These are phyloP conservation scores for Clarias fuscus DNA, from an alignment of 2,797 vertebrate genomes.

Conservation along the genomic window DNA sequence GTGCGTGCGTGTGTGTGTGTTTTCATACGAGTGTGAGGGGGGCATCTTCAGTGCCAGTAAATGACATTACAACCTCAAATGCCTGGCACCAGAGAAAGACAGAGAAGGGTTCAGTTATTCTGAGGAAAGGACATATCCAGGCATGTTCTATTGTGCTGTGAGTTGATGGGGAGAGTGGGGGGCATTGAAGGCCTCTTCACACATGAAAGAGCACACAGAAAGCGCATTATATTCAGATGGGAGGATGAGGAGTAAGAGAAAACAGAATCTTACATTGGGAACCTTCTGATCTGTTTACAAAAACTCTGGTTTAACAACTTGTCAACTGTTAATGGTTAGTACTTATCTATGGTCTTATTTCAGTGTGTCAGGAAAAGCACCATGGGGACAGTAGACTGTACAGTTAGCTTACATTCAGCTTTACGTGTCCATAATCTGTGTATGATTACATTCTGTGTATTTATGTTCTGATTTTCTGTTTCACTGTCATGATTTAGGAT, in stretches of 20 bases:
- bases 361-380: background rate
- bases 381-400: no score
- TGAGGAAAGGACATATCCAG: slow-evolving; percentile 59
- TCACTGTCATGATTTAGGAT: background rate
- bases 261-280: slow-evolving; percentile 62
- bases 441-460: no score
- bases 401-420: no score
- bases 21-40: background rate
- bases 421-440: no score
- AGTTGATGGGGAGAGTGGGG: slow-evolving; percentile 56
- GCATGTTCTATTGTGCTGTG: slow-evolving; percentile 70
- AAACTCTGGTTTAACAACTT: slow-evolving; percentile 56
- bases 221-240: slow-evolving; percentile 75
- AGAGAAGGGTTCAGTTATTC: slow-evolving; percentile 41
- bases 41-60: slow-evolving; percentile 30
- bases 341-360: background rate
- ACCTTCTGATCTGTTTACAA: slow-evolving; percentile 56
- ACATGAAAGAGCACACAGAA: slow-evolving; percentile 82
- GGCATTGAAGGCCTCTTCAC: slow-evolving; percentile 70
- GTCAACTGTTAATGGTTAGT: slow-evolving; percentile 19
- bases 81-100: slow-evolving; percentile 26
- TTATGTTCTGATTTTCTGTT: no score
- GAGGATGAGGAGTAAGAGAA: slow-evolving; percentile 64
- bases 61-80: slow-evolving; percentile 43
- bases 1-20: background rate